These are phyloP conservation scores for Mycalesis mineus DNA, from an alignment of 2,888 invertebrate species.

Conservation along the genomic window DNA sequence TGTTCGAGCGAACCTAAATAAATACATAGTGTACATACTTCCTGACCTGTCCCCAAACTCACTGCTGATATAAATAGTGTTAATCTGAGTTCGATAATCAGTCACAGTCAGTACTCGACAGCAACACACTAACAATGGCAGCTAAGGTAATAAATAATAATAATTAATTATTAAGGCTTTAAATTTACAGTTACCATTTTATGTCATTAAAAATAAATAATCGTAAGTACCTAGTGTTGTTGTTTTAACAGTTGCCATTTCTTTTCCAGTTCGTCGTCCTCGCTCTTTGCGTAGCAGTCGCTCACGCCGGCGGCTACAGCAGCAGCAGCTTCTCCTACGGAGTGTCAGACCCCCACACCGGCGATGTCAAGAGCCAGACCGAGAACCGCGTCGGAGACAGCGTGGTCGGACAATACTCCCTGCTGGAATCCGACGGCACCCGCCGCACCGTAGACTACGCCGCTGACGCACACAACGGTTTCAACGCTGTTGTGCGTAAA, in stretches of 20 bases:
- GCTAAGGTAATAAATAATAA: conserved; percentile 19
- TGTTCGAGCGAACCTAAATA: too few species aligned
- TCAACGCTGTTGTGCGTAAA: conserved; percentile 77
- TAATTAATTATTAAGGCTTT: too few species aligned
- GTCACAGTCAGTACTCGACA: conserved; percentile 28
- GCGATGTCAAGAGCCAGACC: conserved; percentile 77
- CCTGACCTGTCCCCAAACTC: conserved; percentile 24
- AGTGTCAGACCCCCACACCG: conserved; percentile 70
- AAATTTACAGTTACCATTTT: too few species aligned
- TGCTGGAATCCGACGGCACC: conserved; percentile 80
- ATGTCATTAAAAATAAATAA: too few species aligned
- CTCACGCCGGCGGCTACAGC: conserved; percentile 32
- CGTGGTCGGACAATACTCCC: conserved; percentile 76
- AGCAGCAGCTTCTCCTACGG: conserved; percentile 71
- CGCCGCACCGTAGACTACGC: conserved; percentile 81
- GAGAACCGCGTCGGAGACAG: conserved; percentile 81
- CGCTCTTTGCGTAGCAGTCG: conserved; percentile 1
- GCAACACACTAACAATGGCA: conserved; percentile 28
- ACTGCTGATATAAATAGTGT: conserved; percentile 27
- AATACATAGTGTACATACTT: neutral
- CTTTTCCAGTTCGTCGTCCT: conserved; percentile 3
- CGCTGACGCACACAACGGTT: conserved; percentile 64
- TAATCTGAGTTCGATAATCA: conserved; percentile 12
- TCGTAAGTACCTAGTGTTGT: too few species aligned
- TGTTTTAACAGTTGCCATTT: neutral